Evolutionary conservation across 2,797 vertebrate species (phyloP).

Genomic region (Echiichthys vipera): DNA sequence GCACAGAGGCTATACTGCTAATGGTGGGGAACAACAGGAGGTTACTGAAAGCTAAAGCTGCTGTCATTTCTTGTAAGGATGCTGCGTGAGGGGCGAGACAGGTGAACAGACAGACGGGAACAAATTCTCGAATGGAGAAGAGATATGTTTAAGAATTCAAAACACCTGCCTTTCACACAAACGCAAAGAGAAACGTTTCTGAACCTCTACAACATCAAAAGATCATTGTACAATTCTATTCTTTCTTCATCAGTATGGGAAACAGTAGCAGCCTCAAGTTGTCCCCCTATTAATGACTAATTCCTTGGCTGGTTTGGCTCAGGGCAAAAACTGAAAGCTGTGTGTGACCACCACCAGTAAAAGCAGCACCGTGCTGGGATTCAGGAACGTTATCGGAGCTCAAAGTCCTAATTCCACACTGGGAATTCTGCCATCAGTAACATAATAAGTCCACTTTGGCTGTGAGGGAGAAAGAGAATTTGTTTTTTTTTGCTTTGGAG

Average conservation of each 20-base stretch:
- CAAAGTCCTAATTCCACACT: conserved; percentile 83
- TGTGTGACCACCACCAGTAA: conserved; percentile 78
- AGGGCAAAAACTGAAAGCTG: conserved; percentile 63
- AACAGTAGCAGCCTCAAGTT: conserved; percentile 71
- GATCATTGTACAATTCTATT: conserved; percentile 42
- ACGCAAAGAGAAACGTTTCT: conserved; percentile 14
- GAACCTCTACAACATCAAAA: conserved; percentile 24
- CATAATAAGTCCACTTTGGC: conserved; percentile 83
- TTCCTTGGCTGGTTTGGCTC: conserved; percentile 68
- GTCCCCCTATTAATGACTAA: conserved; percentile 73
- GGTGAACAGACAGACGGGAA: background rate
- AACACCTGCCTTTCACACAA: conserved; percentile 6
- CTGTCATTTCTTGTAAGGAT: background rate
- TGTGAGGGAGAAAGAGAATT: conserved; percentile 57
- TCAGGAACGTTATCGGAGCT: conserved; percentile 79
- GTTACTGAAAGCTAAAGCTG: background rate
- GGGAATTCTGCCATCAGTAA: conserved; percentile 81
- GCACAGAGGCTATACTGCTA: conserved; percentile 33
- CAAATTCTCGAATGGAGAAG: background rate
- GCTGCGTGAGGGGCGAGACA: background rate
- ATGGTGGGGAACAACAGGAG: conserved; percentile 22
- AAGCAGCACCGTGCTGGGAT: conserved; percentile 72
- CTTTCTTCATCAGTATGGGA: conserved; percentile 61
- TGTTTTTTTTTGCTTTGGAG: conserved; percentile 41
- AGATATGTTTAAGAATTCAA: background rate